phyloP scores from a whole-genome alignment of 2,888 invertebrate genomes.

The Mythimna loreyi region DNA sequence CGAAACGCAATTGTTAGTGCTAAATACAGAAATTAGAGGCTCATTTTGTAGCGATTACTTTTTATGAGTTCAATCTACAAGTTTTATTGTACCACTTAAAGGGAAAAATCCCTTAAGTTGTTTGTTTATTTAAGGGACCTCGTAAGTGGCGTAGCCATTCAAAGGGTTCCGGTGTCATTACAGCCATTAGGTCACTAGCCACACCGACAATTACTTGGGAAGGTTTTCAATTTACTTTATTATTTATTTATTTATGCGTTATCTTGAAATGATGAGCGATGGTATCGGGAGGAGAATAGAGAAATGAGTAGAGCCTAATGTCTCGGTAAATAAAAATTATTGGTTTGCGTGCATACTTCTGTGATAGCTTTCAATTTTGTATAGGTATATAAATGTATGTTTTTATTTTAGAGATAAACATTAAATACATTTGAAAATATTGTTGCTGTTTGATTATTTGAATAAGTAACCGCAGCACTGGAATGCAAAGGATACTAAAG shows the following conservation, averaged over 20 bases:
- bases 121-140: constrained; percentile 74
- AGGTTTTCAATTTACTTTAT: constrained; percentile 89
- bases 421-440: background rate
- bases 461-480: too few species aligned
- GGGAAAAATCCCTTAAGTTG: constrained; percentile 60
- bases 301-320: constrained; percentile 68
- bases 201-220: constrained; percentile 78
- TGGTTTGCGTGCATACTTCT: too few species aligned
- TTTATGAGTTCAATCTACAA: constrained; percentile 54
- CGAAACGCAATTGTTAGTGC: constrained; percentile 37
- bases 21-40: constrained; percentile 42
- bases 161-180: constrained; percentile 88
- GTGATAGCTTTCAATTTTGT: background rate
- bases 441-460: too few species aligned
- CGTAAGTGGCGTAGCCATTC: constrained; percentile 74
- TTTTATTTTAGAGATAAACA: background rate
- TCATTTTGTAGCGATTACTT: constrained; percentile 46
- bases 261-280: constrained; percentile 85
- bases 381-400: too few species aligned
- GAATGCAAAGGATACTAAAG: too few species aligned
- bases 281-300: constrained; percentile 68
- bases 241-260: constrained; percentile 90
- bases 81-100: constrained; percentile 64
- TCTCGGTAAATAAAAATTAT: background rate
- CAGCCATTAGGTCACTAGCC: constrained; percentile 76